Evolutionary conservation across 2,888 invertebrate species (phyloP), one percentile per base, ranked within the genome.

Genomic region (Megastigmus dorsalis): DNA sequence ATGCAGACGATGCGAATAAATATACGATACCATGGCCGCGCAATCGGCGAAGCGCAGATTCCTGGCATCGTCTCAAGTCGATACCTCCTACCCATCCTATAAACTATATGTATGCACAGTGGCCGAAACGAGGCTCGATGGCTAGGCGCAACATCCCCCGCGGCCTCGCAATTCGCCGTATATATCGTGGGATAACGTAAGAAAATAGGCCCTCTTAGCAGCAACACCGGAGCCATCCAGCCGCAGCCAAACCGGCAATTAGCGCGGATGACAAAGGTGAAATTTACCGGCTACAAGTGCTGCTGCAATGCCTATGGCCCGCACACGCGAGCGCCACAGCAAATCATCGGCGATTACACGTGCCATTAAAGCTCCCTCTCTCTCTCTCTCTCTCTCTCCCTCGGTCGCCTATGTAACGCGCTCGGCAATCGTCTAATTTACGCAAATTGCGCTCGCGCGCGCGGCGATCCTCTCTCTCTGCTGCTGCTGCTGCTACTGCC

Each of bases 341-440:
- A 48, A 67, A 67, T 52, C 52, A 72, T 65, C 79, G 66, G 76
- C 63, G 74, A 76, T 75, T 66, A 76, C 76, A 70, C 63, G 57
- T 33, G 48, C 59, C 69, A 48, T 73, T 59, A 66, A 50, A 23
- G 33, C 15, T 7, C 36, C 13, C 9, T n/a, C n/a, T n/a, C n/a
- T n/a, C n/a, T n/a, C n/a, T n/a, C n/a, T n/a, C n/a, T n/a, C n/a
- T n/a, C n/a, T n/a, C n/a, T n/a, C n/a, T n/a, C n/a, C n/a, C n/a
- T n/a, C n/a, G n/a, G n/a, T n/a, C n/a, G n/a, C n/a, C n/a, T n/a
- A n/a, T n/a, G n/a, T 15, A n/a, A 18, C 26, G 3, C 41, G 36
- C 74, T n/a, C n/a, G n/a, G 77, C 75, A 79, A 79, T 82, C 78
- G 84, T 84, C 52, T 84, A 85, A 85, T 85, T 85, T 85, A 84